Percentiles rank a stretch among this genome's conserved stretches.
Evolutionary conservation across 2,888 invertebrate genomes (phyloP).

Genomic region (Tenthredo mesomela): DNA sequence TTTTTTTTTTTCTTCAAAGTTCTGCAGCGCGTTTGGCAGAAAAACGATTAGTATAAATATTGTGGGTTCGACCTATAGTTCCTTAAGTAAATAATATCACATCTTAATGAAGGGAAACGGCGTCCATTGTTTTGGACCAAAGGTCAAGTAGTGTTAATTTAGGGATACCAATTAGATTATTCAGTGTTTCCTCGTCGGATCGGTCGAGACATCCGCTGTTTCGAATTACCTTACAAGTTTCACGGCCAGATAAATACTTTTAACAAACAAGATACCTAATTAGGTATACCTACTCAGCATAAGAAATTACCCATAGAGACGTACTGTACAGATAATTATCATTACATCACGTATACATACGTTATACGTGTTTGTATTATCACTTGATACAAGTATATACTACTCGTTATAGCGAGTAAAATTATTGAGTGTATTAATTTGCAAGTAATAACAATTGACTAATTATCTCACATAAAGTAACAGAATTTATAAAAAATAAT

Average conservation of each 20-base stretch:
- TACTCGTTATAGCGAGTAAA: neutral
- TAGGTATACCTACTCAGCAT: neutral
- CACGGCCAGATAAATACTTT: constrained; percentile 31
- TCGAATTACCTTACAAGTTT: constrained; percentile 31
- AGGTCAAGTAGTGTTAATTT: constrained; percentile 70
- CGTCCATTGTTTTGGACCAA: constrained; percentile 48
- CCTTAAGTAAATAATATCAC: constrained; percentile 47
- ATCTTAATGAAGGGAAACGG: constrained; percentile 47
- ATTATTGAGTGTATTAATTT: neutral
- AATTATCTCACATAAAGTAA: neutral
- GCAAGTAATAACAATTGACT: neutral
- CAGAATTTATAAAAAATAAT: neutral
- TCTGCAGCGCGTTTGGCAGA: neutral
- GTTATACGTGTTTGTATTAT: neutral
- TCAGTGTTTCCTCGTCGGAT: constrained; percentile 68
- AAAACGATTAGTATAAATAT: constrained; percentile 26
- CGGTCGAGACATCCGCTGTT: constrained; percentile 54
- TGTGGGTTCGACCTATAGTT: constrained; percentile 19
- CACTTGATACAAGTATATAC: neutral
- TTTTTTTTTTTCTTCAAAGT: neutral
- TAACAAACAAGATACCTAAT: neutral
- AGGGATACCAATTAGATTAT: constrained; percentile 68
- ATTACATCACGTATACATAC: no score
- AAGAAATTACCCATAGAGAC: neutral
- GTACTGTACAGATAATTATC: neutral